These are phyloP conservation scores for Aspidiotus rigidus DNA, from an alignment of 2,888 invertebrate genomes.

Conservation along the genomic window DNA sequence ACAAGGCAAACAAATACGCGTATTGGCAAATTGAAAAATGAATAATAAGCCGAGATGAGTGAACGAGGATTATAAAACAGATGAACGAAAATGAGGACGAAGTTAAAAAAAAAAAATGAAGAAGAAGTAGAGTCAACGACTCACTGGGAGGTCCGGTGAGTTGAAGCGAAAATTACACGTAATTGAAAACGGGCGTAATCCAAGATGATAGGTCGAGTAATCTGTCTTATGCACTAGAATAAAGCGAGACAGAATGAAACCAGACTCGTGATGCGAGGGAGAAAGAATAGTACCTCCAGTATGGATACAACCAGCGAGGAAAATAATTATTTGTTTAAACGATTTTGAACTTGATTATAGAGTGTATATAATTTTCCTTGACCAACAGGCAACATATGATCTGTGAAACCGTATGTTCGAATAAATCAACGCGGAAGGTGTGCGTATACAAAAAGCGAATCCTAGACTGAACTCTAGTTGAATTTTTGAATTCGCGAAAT, in stretches of 20 bases:
- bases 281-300: slow-evolving; percentile 1
- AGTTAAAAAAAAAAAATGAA: not conserved
- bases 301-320: not conserved
- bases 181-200: slow-evolving; percentile 34
- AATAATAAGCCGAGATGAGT: not conserved
- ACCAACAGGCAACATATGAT: not conserved
- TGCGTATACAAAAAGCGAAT: not conserved
- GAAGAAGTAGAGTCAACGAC: slow-evolving; percentile 19
- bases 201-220: slow-evolving; percentile 27
- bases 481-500: no score
- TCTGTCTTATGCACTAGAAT: slow-evolving; percentile 12
- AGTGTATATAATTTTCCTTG: slow-evolving; percentile 7
- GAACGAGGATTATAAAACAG: not conserved
- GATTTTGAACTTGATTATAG: slow-evolving; percentile 36
- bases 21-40: not conserved
- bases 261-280: slow-evolving; percentile 5
- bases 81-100: not conserved
- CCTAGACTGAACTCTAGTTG: no score
- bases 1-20: not conserved
- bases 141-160: slow-evolving; percentile 28
- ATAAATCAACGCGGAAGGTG: slow-evolving; percentile 18
- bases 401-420: not conserved
- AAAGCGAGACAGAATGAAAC: slow-evolving; percentile 13
- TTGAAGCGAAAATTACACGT: slow-evolving; percentile 34
- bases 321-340: slow-evolving; percentile 37